phyloP scores from a whole-genome alignment of 37 sponge, comb jelly and placozoan species.

The Ephydatia muelleri region DNA sequence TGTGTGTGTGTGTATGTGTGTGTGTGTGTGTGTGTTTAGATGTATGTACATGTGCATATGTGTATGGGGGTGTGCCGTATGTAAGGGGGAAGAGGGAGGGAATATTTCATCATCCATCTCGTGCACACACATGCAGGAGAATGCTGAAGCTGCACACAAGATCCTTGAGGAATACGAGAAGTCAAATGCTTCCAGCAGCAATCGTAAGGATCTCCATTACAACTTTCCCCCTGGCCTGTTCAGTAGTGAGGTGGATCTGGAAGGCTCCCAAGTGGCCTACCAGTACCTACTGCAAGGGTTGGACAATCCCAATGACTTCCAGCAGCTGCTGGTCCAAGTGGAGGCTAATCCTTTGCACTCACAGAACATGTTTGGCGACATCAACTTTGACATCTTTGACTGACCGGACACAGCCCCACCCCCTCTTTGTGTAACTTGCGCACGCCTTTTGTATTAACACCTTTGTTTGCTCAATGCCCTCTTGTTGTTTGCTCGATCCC shows the following conservation, averaged over 20 bases:
- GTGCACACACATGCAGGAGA: slow-evolving; percentile 25
- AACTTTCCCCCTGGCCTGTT: slow-evolving; percentile 51
- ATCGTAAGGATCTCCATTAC: slow-evolving; percentile 38
- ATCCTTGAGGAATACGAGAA: slow-evolving; percentile 55
- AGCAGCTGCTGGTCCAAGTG: slow-evolving; percentile 53
- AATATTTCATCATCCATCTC: neutral
- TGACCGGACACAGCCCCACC: neutral
- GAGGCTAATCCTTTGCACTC: slow-evolving; percentile 56
- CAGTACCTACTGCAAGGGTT: slow-evolving; percentile 44
- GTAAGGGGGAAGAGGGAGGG: neutral
- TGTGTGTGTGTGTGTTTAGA: no score
- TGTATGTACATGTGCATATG: no score
- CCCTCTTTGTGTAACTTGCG: neutral
- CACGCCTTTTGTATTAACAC: neutral
- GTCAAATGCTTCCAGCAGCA: neutral
- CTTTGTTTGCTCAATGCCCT: no score
- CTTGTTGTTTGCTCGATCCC: no score
- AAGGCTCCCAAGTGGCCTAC: slow-evolving; percentile 61
- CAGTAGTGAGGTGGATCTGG: slow-evolving; percentile 42
- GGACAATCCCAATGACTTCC: slow-evolving; percentile 55
- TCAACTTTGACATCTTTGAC: slow-evolving; percentile 21
- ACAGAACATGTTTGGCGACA: slow-evolving; percentile 16
- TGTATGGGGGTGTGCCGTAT: no score
- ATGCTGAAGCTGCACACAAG: slow-evolving; percentile 37
- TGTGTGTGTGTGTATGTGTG: no score